phyloP scores from a whole-genome alignment of 2,113 vertebrate genomes.

The Thalassoma bifasciatum region DNA sequence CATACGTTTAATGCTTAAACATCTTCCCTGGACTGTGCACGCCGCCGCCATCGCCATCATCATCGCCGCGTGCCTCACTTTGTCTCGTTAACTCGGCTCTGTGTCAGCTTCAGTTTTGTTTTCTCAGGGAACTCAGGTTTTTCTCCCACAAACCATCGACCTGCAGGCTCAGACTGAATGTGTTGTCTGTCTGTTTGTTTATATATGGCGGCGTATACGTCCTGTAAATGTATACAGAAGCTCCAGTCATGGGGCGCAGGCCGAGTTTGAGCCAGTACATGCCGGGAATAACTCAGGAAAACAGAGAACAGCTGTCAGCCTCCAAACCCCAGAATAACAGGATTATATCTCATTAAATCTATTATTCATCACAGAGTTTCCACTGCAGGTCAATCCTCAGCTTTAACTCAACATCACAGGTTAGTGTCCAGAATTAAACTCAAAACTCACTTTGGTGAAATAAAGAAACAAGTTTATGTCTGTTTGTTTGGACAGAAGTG shows the following conservation, averaged over 20 bases:
- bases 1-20: background rate
- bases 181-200: constrained; percentile 27
- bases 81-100: too few species aligned
- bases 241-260: constrained; percentile 14
- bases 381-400: too few species aligned
- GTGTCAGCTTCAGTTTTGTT: constrained; percentile 14
- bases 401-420: too few species aligned
- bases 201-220: constrained; percentile 26
- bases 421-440: too few species aligned
- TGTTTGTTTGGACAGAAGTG: background rate
- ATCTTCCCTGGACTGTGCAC: background rate
- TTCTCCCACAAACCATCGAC: constrained; percentile 36
- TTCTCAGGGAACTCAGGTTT: constrained; percentile 18
- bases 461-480: too few species aligned
- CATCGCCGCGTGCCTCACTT: too few species aligned
- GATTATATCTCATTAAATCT: too few species aligned
- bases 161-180: constrained; percentile 28
- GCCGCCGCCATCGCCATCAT: too few species aligned
- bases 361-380: too few species aligned
- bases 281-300: constrained; percentile 20
- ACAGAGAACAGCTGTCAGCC: background rate
- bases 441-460: too few species aligned
- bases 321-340: too few species aligned
- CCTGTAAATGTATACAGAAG: constrained; percentile 24
- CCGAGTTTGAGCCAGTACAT: constrained; percentile 12